A percentile compares a stretch with the other conserved stretches of the same genome.
Conservation (phyloP, 2,888 invertebrate genomes). For the Hofmannophila pseudospretella region DNA sequence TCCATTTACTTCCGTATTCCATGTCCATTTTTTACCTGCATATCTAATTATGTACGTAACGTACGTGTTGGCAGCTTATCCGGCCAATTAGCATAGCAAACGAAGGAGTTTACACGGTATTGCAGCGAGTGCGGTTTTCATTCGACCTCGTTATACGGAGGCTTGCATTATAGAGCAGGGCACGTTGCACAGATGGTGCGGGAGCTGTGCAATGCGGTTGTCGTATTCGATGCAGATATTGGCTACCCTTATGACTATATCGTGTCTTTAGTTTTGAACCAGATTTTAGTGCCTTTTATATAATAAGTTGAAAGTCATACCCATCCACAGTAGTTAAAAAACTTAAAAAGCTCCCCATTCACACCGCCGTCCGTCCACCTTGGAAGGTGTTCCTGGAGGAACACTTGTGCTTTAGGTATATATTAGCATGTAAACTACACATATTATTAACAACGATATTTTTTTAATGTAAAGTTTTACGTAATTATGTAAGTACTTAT, state of each 20-base stretch:
- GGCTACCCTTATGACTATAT: not conserved
- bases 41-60: slow-evolving; percentile 40
- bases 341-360: too few species aligned
- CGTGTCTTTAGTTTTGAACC: too few species aligned
- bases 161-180: slow-evolving; percentile 38
- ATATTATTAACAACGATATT: too few species aligned
- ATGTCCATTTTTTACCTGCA: slow-evolving; percentile 24
- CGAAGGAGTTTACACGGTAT: slow-evolving; percentile 39
- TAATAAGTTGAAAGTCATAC: too few species aligned
- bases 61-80: slow-evolving; percentile 44
- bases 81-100: slow-evolving; percentile 58
- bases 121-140: slow-evolving; percentile 37
- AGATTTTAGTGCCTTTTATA: too few species aligned
- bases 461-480: too few species aligned
- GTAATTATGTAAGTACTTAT: too few species aligned
- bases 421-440: too few species aligned
- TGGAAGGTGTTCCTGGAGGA: too few species aligned
- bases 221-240: slow-evolving; percentile 11
- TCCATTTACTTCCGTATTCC: slow-evolving; percentile 6
- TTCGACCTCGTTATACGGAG: slow-evolving; percentile 38
- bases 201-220: slow-evolving; percentile 23
- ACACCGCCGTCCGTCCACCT: too few species aligned
- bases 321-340: too few species aligned
- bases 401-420: too few species aligned
- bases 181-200: slow-evolving; percentile 27